Evolutionary conservation across 53 echinoderm and acorn worm genomes (phyloP), one percentile per base, ranked within the genome.

Genomic region (Crossaster papposus): DNA sequence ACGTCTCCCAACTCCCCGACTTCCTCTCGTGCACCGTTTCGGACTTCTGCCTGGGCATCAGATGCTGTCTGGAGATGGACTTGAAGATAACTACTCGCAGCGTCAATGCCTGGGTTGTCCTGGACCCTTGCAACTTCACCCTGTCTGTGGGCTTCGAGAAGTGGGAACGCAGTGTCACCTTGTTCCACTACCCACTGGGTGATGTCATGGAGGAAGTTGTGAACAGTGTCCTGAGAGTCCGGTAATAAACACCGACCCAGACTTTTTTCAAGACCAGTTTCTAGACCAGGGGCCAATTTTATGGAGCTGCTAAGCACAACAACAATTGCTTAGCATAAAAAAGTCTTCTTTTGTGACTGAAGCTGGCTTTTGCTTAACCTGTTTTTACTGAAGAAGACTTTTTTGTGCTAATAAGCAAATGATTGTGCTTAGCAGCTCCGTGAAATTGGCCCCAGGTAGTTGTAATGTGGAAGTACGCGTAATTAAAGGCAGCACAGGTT

Each of bases 131-230:
- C 62, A 81, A 90, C 35, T 90, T 90, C 65, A 75, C 51, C 63
- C 65, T 90, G 30, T 90, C 90, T 20, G 29, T 90, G 13, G 90
- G 90, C 30, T 82, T 90, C 50, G 90, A 83, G 78, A 90, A 83
- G 44, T 90, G 90, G 90, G 78, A 82, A 24, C 63, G n/a, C 0
- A 63, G 76, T 50, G 37, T 72, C 17, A 80, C 77, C 36, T 35
- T 90, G 62, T 90, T 90, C 77, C 82, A 72, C n/a, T 82, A 82
- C 75, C 83, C 76, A 15, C 34, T 83, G 26, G 90, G 90, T 2
- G 90, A 90, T 26, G 76, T 74, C 63, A 83, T 17, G 44, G 74
- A 83, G 51, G 90, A 90, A 54, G 65, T 62, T 31, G 54, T 81
- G 20, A 75, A 79, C 44, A 51, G 32, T n/a, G 72, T 90, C 30